Evolutionary conservation across 1,140 invertebrate species (phyloP).

Genomic region (Eriocheir sinensis): DNA sequence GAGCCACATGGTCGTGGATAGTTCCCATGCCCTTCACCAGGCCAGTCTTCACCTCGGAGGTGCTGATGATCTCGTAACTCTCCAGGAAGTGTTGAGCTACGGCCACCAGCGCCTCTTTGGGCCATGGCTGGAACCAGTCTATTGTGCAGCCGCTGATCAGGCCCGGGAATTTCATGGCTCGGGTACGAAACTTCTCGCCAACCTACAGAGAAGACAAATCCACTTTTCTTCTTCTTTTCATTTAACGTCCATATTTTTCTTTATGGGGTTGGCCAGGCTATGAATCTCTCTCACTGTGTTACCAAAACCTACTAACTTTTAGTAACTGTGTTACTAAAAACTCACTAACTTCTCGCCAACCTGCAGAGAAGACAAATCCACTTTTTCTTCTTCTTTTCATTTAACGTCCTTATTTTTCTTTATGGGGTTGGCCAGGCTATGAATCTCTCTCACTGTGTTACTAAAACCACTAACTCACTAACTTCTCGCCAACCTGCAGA

Average conservation of each 20-base stretch:
- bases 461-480: too few relatives aligned
- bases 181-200: constrained; percentile 85
- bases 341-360: neutral
- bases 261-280: too few relatives aligned
- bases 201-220: constrained; percentile 83
- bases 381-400: too few relatives aligned
- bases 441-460: too few relatives aligned
- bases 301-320: neutral
- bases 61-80: constrained; percentile 95
- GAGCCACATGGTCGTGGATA: constrained; percentile 96
- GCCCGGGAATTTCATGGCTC: constrained; percentile 96
- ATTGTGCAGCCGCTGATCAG: constrained; percentile 97
- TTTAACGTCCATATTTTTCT: too few relatives aligned
- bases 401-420: too few relatives aligned
- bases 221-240: too few relatives aligned
- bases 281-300: neutral
- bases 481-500: too few relatives aligned
- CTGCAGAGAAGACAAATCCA: neutral
- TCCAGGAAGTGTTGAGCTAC: constrained; percentile 96
- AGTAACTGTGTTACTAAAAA: neutral
- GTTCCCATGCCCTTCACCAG: constrained; percentile 94
- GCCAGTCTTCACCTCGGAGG: constrained; percentile 90
- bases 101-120: constrained; percentile 95
- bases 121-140: constrained; percentile 99
- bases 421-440: too few relatives aligned